Conservation (phyloP, 2,113 vertebrate species). For the Sander lucioperca region DNA sequence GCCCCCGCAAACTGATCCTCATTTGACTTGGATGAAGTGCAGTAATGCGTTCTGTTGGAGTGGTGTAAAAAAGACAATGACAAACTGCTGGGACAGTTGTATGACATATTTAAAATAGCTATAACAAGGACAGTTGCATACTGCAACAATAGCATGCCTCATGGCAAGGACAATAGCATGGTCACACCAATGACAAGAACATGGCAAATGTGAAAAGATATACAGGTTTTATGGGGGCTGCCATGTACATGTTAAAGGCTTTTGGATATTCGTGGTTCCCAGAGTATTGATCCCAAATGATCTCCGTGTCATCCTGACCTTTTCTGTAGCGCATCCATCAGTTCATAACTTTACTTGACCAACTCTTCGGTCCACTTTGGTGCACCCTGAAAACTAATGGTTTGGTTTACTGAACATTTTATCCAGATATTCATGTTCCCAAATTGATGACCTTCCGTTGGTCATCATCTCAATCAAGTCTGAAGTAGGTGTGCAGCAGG, state of each 20-base stretch:
- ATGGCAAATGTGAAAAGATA: no score
- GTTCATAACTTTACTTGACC: not conserved
- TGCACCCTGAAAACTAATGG: not conserved
- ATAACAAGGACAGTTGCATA: constrained; percentile 10
- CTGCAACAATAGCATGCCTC: constrained; percentile 13
- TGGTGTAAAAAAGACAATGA: constrained; percentile 5
- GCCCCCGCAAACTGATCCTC: constrained; percentile 14
- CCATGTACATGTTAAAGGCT: no score
- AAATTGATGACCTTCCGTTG: not conserved
- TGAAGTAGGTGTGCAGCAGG: not conserved
- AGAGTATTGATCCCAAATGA: not conserved
- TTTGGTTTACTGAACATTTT: not conserved
- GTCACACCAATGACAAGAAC: not conserved
- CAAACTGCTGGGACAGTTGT: not conserved
- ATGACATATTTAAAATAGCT: constrained; percentile 32
- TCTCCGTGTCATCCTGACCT: not conserved
- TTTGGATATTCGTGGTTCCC: not conserved
- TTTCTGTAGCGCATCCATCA: not conserved
- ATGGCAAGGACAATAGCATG: not conserved
- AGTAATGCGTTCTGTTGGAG: constrained; percentile 21
- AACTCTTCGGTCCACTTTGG: not conserved
- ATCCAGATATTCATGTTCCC: not conserved
- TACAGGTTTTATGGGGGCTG: not conserved
- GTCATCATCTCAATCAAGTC: not conserved
- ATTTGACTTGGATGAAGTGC: constrained; percentile 4